phyloP scores from a whole-genome alignment of 2,888 invertebrate species.

The Sipha maydis region DNA sequence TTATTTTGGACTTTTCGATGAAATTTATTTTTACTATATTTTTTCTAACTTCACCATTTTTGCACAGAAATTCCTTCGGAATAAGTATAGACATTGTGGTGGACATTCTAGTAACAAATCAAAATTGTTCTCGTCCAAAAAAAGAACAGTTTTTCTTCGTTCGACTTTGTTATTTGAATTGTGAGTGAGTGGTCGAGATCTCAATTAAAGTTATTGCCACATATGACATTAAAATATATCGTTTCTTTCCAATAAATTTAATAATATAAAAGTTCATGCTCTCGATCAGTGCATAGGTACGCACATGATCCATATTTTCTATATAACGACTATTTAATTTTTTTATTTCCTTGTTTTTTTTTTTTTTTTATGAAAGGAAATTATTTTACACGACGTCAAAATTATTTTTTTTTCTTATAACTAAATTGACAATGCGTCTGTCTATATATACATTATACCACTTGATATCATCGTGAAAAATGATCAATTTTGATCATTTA shows the following conservation, averaged over 20 bases:
- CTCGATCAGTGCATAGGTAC: neutral
- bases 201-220: slow-evolving; percentile 14
- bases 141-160: neutral
- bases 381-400: neutral
- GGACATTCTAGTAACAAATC: neutral
- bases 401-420: neutral
- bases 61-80: neutral
- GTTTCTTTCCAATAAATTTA: neutral
- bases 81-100: neutral
- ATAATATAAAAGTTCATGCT: neutral
- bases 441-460: no score
- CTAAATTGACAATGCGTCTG: neutral
- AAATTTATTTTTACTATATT: slow-evolving; percentile 23
- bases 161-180: slow-evolving; percentile 38
- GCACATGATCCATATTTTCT: neutral
- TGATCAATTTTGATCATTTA: neutral
- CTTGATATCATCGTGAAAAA: neutral
- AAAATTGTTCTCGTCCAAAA: neutral
- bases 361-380: neutral
- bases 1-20: slow-evolving; percentile 17
- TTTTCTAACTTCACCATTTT: neutral
- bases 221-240: neutral
- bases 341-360: neutral
- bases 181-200: neutral
- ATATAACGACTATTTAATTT: slow-evolving; percentile 17